Conservation (phyloP, 2,797 vertebrate genomes). For the Alouatta caraya region DNA sequence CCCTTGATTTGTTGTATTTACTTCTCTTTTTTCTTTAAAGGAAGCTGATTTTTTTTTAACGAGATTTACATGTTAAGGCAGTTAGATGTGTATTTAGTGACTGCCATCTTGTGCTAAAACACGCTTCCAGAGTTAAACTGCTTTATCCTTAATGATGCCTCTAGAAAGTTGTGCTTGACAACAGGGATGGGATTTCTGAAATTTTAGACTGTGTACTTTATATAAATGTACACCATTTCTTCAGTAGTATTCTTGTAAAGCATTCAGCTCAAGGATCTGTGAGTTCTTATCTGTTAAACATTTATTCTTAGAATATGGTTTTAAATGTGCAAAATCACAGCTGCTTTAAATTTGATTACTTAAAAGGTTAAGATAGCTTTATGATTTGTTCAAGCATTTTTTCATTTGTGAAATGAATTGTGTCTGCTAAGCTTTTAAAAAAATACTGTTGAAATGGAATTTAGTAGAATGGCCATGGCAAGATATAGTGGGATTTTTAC, state of each 20-base stretch:
- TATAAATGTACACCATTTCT: background rate
- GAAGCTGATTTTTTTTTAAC: slow-evolving; percentile 15
- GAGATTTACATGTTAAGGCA: background rate
- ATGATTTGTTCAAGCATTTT: background rate
- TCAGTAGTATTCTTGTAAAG: background rate
- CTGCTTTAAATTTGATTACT: background rate
- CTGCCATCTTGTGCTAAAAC: background rate
- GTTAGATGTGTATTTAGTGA: background rate
- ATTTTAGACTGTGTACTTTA: background rate
- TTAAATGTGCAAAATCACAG: slow-evolving; percentile 48
- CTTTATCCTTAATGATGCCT: background rate
- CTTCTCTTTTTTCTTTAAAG: slow-evolving; percentile 51
- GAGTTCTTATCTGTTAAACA: background rate
- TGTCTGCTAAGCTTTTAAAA: slow-evolving; percentile 32
- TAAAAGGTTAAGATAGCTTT: background rate
- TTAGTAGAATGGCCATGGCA: background rate
- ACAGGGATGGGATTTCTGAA: background rate
- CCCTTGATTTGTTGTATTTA: slow-evolving; percentile 26
- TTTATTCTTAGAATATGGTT: background rate
- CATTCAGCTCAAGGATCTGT: background rate
- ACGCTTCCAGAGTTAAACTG: background rate
- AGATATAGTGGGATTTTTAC: slow-evolving; percentile 47
- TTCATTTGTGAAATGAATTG: slow-evolving; percentile 52
- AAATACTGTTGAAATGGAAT: slow-evolving; percentile 56
- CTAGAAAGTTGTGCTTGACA: background rate